These are phyloP conservation scores for Eunapius fragilis DNA, from an alignment of 37 sponge, comb jelly and placozoan genomes.

Conservation along the genomic window DNA sequence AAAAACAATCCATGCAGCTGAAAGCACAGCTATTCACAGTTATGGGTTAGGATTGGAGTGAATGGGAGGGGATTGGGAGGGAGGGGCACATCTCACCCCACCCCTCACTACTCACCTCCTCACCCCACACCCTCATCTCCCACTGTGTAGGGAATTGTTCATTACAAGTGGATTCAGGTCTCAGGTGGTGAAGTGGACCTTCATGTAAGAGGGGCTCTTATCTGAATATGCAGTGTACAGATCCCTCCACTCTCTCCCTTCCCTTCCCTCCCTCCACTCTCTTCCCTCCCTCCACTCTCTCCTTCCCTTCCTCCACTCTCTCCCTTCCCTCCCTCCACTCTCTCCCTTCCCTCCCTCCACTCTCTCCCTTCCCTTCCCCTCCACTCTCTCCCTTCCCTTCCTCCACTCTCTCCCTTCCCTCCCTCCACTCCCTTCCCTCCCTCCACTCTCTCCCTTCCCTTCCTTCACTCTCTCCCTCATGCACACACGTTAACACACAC, in stretches of 20 bases:
- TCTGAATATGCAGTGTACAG: too few species aligned
- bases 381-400: background rate
- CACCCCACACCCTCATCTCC: conserved; percentile 8
- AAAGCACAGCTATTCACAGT: too few species aligned
- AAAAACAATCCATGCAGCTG: too few species aligned
- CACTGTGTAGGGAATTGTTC: too few species aligned
- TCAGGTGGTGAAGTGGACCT: too few species aligned
- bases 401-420: background rate
- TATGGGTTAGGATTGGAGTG: too few species aligned
- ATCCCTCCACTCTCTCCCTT: background rate
- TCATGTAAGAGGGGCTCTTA: too few species aligned
- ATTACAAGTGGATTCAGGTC: too few species aligned
- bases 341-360: too few species aligned
- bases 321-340: background rate
- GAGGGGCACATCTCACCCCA: too few species aligned
- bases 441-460: background rate
- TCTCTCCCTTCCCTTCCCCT: background rate
- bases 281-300: background rate
- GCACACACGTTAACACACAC: conserved; percentile 4
- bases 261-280: background rate
- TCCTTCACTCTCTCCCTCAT: background rate
- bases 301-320: too few species aligned
- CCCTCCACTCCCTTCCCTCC: background rate
- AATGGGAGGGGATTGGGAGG: too few species aligned
- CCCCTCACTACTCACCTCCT: background rate